Evolutionary conservation across 1,140 invertebrate genomes (phyloP).

Genomic region (Piezodorus guildinii): DNA sequence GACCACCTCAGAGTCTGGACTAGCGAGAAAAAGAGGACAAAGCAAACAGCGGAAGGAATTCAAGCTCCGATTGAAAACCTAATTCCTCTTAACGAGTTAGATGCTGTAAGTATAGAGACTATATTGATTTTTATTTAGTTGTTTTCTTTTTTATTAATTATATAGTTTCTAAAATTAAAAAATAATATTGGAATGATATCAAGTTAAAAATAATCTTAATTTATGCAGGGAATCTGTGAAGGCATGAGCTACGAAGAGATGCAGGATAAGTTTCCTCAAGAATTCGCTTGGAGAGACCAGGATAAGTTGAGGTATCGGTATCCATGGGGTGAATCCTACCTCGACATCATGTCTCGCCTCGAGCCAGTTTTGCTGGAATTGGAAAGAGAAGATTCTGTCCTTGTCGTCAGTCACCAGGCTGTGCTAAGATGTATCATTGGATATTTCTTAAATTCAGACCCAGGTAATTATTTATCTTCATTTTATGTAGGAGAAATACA

Average conservation of each 20-base stretch:
- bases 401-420: constrained; percentile 84
- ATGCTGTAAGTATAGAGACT: constrained; percentile 52
- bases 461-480: constrained; percentile 39
- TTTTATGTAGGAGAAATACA: too few species aligned
- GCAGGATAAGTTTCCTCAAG: constrained; percentile 74
- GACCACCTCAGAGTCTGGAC: constrained; percentile 74
- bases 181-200: too few species aligned
- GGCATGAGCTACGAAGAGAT: constrained; percentile 89
- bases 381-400: constrained; percentile 70
- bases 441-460: constrained; percentile 75
- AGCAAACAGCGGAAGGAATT: constrained; percentile 73
- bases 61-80: constrained; percentile 68
- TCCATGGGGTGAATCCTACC: constrained; percentile 81
- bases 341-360: constrained; percentile 74
- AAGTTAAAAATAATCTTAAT: too few species aligned
- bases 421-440: constrained; percentile 82
- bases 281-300: constrained; percentile 80
- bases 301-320: constrained; percentile 88
- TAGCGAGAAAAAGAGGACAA: constrained; percentile 72
- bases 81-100: constrained; percentile 72
- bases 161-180: too few species aligned
- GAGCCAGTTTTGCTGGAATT: constrained; percentile 68
- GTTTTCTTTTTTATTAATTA: too few species aligned
- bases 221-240: constrained; percentile 75
- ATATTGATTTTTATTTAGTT: too few species aligned